Evolutionary conservation across 2,888 invertebrate species (phyloP).

Genomic region (Erpobdella octoculata): DNA sequence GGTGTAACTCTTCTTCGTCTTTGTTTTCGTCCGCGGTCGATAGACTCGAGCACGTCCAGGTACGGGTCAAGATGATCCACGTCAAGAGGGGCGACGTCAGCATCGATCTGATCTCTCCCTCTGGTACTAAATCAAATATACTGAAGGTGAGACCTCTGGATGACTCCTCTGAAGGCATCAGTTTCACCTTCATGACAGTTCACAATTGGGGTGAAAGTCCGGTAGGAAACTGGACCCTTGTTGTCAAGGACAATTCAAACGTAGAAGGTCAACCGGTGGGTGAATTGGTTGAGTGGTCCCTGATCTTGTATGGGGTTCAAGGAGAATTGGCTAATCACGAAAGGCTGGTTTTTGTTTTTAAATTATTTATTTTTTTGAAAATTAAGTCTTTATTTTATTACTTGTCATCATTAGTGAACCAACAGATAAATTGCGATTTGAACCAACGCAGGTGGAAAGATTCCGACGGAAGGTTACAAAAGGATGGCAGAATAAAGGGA

Average conservation of each 20-base stretch:
- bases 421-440: not conserved
- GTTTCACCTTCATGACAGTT: conserved; percentile 48
- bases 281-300: conserved; percentile 24
- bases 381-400: too few relatives aligned
- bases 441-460: not conserved
- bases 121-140: conserved; percentile 41
- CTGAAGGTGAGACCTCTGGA: conserved; percentile 43
- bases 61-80: conserved; percentile 40
- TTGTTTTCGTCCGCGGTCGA: conserved; percentile 36
- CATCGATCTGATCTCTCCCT: conserved; percentile 44
- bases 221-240: conserved; percentile 44
- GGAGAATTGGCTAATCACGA: conserved; percentile 22
- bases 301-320: conserved; percentile 32
- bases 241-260: conserved; percentile 36
- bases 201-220: conserved; percentile 48
- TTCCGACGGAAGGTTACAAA: not conserved
- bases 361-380: too few relatives aligned
- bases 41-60: conserved; percentile 46
- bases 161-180: conserved; percentile 38
- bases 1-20: conserved; percentile 29
- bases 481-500: not conserved
- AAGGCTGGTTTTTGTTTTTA: not conserved
- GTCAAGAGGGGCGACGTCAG: conserved; percentile 44
- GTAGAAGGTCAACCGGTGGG: conserved; percentile 12
- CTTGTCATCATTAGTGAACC: not conserved